Base-by-base conservation (phyloP, 2,888 invertebrate species). In the Euproctis similis region DNA sequence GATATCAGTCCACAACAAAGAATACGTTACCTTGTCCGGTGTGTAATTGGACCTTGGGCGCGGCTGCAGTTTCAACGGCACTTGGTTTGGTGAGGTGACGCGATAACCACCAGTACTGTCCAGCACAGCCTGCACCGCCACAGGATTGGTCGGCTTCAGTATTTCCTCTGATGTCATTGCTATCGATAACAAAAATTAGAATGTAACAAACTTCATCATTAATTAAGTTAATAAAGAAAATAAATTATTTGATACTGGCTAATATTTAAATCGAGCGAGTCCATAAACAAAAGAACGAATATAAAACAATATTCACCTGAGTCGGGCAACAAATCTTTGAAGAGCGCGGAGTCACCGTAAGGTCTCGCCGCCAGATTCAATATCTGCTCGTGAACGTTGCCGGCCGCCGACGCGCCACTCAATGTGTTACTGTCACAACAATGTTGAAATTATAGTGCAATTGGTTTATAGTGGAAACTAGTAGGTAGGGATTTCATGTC, bases 281-380 rank as follows among this genome's bases (percentile, higher is more conserved):
- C 4, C 3, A 6, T 9, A n/a, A 11, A 22, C 4, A 3, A 12
- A 19, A 19, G n/a, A 19, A 19, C n/a, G n/a, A 19, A n/a, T 6
- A 6, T 19, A 2, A n/a, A n/a, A 20, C 13, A 8, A 4, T 2
- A 68, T 75, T 73, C 12, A 77, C 87, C 72, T 0, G 77, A 65
- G 1, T 75, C 72, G 0, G 78, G 76, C 21, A 85, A 66, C 0
- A 94, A 65, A 58, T 93, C 93, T 53, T 92, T 92, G 66, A 94
- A 91, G 1, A 97, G 87, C 0, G 94, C 92, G 17, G 92, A 92
- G 62, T 96, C 94, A 0, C 96, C 96, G 59, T 94, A 97, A 0
- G 96, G 96, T 0, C 92, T 87, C 1, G 92, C 89, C 0, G 92
- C 90, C 20, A 95, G 77, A 0, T 92, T 87, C 30, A 93, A 67